phyloP scores from a whole-genome alignment of 2,113 vertebrate genomes.

The Equus przewalskii region DNA sequence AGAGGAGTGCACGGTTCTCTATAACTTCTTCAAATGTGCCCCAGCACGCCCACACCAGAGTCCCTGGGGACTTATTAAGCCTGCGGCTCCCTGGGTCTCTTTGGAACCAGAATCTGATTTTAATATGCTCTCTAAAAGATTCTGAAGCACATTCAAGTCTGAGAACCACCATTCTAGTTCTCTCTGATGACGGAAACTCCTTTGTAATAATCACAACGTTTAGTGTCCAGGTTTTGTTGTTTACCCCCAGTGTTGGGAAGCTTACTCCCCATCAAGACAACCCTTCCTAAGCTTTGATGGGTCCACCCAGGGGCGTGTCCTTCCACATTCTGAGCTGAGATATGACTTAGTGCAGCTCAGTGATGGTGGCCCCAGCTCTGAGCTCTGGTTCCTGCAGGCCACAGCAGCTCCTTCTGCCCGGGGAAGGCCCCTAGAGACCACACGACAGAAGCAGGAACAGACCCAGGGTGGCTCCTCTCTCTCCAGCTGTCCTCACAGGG shows the following conservation, averaged over 20 bases:
- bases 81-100: neutral
- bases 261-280: neutral
- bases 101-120: neutral
- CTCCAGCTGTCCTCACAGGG: neutral
- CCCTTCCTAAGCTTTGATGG: neutral
- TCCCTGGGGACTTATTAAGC: neutral
- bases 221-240: neutral
- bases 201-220: neutral
- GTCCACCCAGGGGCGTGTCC: neutral
- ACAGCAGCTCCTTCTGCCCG: too few relatives aligned
- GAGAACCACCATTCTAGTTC: neutral
- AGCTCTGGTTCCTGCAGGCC: neutral
- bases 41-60: neutral
- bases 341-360: neutral
- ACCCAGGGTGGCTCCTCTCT: neutral
- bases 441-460: neutral
- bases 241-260: neutral
- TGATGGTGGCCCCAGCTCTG: neutral
- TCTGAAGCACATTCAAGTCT: neutral
- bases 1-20: neutral
- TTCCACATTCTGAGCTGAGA: neutral
- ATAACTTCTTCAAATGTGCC: neutral
- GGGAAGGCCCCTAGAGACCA: neutral
- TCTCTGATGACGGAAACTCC: neutral
- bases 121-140: neutral